phyloP scores from a whole-genome alignment of 2,888 invertebrate species.

The Leptarthrus brevirostris region DNA sequence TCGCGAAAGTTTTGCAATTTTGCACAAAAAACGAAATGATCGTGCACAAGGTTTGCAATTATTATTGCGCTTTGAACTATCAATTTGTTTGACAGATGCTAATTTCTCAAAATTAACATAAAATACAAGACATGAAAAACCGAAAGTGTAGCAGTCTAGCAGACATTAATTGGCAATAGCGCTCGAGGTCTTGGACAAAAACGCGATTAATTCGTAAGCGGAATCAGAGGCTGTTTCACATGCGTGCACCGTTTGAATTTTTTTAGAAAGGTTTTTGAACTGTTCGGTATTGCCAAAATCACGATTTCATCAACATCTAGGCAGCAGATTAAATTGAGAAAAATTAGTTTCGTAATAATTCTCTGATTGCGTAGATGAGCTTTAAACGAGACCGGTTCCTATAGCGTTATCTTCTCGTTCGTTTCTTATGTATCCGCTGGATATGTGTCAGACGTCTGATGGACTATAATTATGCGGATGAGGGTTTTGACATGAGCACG shows the following conservation, averaged over 20 bases:
- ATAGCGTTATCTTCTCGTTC: neutral
- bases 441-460: neutral
- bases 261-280: neutral
- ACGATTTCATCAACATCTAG: neutral
- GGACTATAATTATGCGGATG: too few relatives aligned
- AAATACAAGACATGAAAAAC: constrained; percentile 11
- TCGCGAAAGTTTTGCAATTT: neutral
- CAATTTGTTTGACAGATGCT: constrained; percentile 34
- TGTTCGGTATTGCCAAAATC: constrained; percentile 2
- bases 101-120: constrained; percentile 11
- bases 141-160: constrained; percentile 21
- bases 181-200: neutral
- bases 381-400: neutral
- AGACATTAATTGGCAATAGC: neutral
- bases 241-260: neutral
- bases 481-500: too few relatives aligned
- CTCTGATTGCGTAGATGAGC: neutral
- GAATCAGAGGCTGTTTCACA: neutral
- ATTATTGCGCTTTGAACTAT: neutral
- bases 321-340: constrained; percentile 4
- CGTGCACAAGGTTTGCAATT: neutral
- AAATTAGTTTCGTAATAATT: neutral
- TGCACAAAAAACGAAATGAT: constrained; percentile 12
- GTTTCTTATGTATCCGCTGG: neutral
- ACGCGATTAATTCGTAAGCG: neutral